phyloP scores from a whole-genome alignment of 2,888 invertebrate genomes.

The Chirona hameri region DNA sequence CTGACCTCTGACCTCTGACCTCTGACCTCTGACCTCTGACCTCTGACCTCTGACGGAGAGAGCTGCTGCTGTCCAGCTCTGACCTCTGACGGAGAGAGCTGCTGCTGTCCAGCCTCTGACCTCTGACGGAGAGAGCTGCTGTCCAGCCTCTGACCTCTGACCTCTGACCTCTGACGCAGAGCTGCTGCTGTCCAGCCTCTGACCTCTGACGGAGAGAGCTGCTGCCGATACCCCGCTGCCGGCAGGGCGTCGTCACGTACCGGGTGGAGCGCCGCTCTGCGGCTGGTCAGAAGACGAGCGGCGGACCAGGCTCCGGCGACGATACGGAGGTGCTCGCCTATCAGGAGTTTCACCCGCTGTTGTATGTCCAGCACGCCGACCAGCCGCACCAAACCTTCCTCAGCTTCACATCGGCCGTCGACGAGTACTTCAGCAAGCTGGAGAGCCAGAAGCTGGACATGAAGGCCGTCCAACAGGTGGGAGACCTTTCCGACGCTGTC shows the following conservation, averaged over 20 bases:
- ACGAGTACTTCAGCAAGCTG: slow-evolving; percentile 91
- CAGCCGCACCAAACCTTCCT: slow-evolving; percentile 52
- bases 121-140: too few species aligned
- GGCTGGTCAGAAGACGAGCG: slow-evolving; percentile 43
- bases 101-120: too few species aligned
- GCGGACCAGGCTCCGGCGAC: slow-evolving; percentile 43
- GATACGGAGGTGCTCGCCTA: slow-evolving; percentile 67
- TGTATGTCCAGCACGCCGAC: slow-evolving; percentile 68
- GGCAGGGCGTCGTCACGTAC: slow-evolving; percentile 1
- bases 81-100: too few species aligned
- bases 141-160: too few species aligned
- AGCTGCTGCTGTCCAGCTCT: too few species aligned
- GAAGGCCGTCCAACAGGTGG: slow-evolving; percentile 61
- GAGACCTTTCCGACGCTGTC: background rate
- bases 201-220: too few species aligned
- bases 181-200: too few species aligned
- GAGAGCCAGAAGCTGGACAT: slow-evolving; percentile 94
- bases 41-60: too few species aligned
- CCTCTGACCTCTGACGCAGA: too few species aligned
- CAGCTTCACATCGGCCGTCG: slow-evolving; percentile 63
- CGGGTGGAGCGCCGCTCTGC: background rate
- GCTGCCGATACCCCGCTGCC: background rate
- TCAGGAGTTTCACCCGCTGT: slow-evolving; percentile 88
- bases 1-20: too few species aligned
- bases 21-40: too few species aligned